Percentiles rank a stretch among this genome's conserved stretches.
These are phyloP conservation scores for Cepaea nemoralis DNA, from an alignment of 1,140 invertebrate genomes.

Conservation along the genomic window DNA sequence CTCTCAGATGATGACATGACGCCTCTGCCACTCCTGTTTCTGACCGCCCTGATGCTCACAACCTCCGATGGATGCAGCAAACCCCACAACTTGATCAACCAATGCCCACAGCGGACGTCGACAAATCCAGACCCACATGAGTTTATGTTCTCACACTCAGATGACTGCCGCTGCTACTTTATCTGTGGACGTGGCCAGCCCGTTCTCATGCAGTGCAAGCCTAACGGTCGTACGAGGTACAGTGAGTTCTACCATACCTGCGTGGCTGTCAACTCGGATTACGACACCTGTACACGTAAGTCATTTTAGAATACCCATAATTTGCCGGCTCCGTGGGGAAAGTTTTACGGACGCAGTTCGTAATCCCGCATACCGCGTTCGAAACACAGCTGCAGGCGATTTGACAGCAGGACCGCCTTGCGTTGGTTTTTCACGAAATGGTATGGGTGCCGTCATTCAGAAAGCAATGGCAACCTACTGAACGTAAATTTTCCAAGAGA, in stretches of 20 bases:
- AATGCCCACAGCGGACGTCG: neutral
- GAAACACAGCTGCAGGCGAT: too few relatives aligned
- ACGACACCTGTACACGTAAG: neutral
- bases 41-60: neutral
- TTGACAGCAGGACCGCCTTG: too few relatives aligned
- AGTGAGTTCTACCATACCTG: constrained; percentile 6
- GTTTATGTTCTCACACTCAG: neutral
- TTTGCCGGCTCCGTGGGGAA: too few relatives aligned
- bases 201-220: neutral
- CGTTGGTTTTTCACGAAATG: too few relatives aligned
- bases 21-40: neutral
- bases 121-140: neutral
- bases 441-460: too few relatives aligned
- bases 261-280: neutral
- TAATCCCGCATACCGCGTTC: too few relatives aligned
- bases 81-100: neutral
- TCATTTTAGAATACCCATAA: neutral
- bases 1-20: neutral
- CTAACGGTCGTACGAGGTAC: neutral
- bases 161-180: neutral
- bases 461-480: too few relatives aligned
- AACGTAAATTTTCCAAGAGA: too few relatives aligned
- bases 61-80: neutral
- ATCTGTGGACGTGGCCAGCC: neutral
- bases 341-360: too few relatives aligned